Percentiles rank a stretch among this genome's conserved stretches.
Conservation (phyloP, 1,140 invertebrate genomes). For the Adelges cooleyi region DNA sequence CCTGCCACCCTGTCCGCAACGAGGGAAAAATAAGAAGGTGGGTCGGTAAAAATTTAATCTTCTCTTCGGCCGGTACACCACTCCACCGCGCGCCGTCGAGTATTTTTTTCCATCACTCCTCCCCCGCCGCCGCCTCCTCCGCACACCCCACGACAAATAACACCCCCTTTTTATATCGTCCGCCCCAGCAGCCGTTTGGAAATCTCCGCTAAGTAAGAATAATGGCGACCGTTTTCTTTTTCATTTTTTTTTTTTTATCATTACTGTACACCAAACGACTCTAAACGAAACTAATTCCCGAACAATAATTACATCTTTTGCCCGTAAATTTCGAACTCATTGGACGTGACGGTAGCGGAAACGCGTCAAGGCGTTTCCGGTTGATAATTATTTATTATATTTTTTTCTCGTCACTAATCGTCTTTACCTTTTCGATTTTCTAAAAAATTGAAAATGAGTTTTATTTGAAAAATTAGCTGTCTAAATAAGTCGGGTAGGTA, state of each 20-base stretch:
- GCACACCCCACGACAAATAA: neutral
- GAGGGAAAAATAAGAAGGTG: conserved; percentile 16
- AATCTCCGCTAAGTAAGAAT: conserved; percentile 28
- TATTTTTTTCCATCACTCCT: neutral
- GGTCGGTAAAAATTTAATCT: conserved; percentile 29
- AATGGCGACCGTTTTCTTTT: conserved; percentile 26
- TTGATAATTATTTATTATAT: too few species aligned
- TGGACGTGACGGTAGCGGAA: neutral
- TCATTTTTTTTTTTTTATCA: conserved; percentile 7
- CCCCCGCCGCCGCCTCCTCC: neutral
- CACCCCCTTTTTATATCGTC: conserved; percentile 1
- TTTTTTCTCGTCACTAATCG: too few species aligned
- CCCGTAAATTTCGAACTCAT: neutral
- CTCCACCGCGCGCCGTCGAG: neutral
- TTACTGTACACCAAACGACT: neutral
- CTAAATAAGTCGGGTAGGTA: too few species aligned
- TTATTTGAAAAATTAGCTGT: too few species aligned
- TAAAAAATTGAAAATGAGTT: too few species aligned
- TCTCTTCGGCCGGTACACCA: conserved; percentile 16
- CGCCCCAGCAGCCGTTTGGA: conserved; percentile 5
- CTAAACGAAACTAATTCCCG: conserved; percentile 24
- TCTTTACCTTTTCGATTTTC: too few species aligned
- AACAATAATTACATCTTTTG: conserved; percentile 25
- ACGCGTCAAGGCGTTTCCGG: too few species aligned
- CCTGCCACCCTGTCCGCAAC: neutral